A percentile compares a stretch with the other conserved stretches of the same genome.
phyloP scores from a whole-genome alignment of 2,888 invertebrate species.

The Idaea aversata region DNA sequence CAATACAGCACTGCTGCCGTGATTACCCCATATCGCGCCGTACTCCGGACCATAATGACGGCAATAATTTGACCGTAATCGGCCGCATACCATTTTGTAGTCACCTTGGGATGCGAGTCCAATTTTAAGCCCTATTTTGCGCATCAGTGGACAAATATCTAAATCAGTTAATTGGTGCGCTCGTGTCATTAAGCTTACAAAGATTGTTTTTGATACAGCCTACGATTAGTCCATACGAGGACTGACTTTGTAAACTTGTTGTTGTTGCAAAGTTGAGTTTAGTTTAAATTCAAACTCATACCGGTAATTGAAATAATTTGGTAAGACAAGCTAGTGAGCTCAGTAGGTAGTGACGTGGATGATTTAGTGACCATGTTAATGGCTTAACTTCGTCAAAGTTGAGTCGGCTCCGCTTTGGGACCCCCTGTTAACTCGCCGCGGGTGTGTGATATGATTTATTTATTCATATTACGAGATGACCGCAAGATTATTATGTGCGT shows the following conservation, averaged over 20 bases:
- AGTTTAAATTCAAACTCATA: slow-evolving; percentile 41
- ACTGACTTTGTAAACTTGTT: slow-evolving; percentile 13
- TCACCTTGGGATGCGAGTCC: slow-evolving; percentile 70
- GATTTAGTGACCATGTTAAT: slow-evolving; percentile 72
- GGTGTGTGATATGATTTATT: slow-evolving; percentile 40
- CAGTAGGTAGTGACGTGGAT: slow-evolving; percentile 55
- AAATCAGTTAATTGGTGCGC: slow-evolving; percentile 67
- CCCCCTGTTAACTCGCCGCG: slow-evolving; percentile 44
- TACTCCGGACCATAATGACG: slow-evolving; percentile 66
- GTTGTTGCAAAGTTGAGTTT: slow-evolving; percentile 32
- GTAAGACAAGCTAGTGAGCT: slow-evolving; percentile 52
- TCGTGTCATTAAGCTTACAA: slow-evolving; percentile 46
- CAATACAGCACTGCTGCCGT: slow-evolving; percentile 49
- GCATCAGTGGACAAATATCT: slow-evolving; percentile 69
- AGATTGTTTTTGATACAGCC: neutral
- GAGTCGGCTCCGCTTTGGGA: slow-evolving; percentile 41
- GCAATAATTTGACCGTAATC: slow-evolving; percentile 78
- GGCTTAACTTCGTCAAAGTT: slow-evolving; percentile 68
- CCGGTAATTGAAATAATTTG: slow-evolving; percentile 65
- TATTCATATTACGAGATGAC: slow-evolving; percentile 30
- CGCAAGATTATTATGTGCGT: slow-evolving; percentile 20
- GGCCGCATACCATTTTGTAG: slow-evolving; percentile 70
- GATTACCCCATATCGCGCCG: slow-evolving; percentile 61
- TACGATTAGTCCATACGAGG: neutral
- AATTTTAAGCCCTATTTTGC: slow-evolving; percentile 75